These are phyloP conservation scores for Malurus splendens DNA, from an alignment of 2,797 vertebrate genomes.

Conservation along the genomic window DNA sequence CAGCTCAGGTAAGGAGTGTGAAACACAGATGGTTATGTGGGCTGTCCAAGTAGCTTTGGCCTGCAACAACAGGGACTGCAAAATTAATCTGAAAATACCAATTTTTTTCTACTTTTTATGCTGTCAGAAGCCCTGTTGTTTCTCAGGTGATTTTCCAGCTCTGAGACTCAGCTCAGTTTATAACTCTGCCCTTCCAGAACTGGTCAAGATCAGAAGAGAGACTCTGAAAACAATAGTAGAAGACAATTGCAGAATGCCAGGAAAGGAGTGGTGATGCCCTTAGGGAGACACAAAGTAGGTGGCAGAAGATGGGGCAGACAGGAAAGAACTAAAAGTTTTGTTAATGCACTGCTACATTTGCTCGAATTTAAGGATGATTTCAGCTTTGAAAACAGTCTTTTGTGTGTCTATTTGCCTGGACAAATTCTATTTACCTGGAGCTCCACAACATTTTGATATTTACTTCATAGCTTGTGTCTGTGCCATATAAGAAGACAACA, in stretches of 20 bases:
- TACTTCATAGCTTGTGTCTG: neutral
- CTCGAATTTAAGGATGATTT: neutral
- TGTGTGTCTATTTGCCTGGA: neutral
- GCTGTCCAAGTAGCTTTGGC: conserved; percentile 30
- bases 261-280: neutral
- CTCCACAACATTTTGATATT: neutral
- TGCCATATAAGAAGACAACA: neutral
- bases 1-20: conserved; percentile 39
- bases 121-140: neutral
- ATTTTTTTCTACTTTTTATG: neutral
- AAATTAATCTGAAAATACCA: conserved; percentile 12
- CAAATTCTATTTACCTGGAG: neutral
- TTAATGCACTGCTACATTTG: neutral
- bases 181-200: neutral
- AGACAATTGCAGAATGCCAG: neutral
- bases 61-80: conserved; percentile 7
- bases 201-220: neutral
- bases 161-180: neutral
- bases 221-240: neutral
- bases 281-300: neutral
- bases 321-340: neutral
- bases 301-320: neutral
- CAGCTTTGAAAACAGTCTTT: neutral
- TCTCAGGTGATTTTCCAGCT: neutral
- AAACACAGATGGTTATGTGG: conserved; percentile 50